These are phyloP conservation scores for Chaenocephalus aceratus DNA, from an alignment of 2,113 vertebrate genomes.

Conservation along the genomic window DNA sequence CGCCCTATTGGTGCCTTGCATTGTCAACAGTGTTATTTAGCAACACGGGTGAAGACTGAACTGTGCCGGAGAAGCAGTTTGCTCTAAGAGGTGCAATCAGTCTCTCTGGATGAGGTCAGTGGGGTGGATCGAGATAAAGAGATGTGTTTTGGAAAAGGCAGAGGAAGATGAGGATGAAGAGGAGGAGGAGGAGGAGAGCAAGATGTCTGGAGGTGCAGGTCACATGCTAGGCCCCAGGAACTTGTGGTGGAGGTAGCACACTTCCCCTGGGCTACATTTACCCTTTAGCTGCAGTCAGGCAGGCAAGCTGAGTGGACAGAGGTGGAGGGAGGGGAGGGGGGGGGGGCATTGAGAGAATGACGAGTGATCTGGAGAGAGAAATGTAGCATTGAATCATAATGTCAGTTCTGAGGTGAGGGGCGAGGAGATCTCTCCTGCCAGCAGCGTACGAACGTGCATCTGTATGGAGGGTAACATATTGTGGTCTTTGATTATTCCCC, in stretches of 20 bases:
- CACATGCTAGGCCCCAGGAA: conserved; percentile 47
- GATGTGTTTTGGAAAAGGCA: conserved; percentile 31
- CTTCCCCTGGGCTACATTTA: conserved; percentile 79
- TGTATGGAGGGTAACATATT: conserved; percentile 76
- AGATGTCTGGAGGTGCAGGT: conserved; percentile 63
- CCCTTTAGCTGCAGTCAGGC: conserved; percentile 77
- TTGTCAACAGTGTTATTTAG: conserved; percentile 37
- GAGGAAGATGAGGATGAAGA: neutral
- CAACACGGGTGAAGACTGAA: conserved; percentile 36
- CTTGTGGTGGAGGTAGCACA: conserved; percentile 53
- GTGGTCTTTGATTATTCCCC: conserved; percentile 81
- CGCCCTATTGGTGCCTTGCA: conserved; percentile 24
- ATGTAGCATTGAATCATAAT: conserved; percentile 72
- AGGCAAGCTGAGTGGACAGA: conserved; percentile 60
- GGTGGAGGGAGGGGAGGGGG: conserved; percentile 19
- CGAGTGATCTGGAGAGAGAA: conserved; percentile 63
- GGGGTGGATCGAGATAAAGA: conserved; percentile 49
- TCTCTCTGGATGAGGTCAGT: conserved; percentile 54
- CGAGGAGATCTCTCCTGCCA: conserved; percentile 51
- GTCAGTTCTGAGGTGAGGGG: conserved; percentile 70
- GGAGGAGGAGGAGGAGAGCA: conserved; percentile 32
- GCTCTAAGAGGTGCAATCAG: conserved; percentile 21
- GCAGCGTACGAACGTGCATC: conserved; percentile 60
- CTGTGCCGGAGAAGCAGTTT: conserved; percentile 27
- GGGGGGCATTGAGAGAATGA: conserved; percentile 31